These are phyloP conservation scores for Temnothorax longispinosus DNA, from an alignment of 1,140 invertebrate genomes.

Conservation along the genomic window DNA sequence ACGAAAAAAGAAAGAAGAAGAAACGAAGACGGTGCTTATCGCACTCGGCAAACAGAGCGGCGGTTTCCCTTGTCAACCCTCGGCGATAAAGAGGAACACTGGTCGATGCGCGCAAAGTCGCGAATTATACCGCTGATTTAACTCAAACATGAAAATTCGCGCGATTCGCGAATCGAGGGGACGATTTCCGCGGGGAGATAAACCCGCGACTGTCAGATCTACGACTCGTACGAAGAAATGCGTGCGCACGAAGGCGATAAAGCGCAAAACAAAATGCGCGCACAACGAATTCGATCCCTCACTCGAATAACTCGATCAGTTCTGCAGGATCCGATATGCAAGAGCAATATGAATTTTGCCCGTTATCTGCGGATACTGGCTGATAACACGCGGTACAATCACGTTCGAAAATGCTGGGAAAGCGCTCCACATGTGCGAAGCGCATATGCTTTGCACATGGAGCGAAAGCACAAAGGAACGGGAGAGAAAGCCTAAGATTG, in stretches of 20 bases:
- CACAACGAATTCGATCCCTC: slow-evolving; percentile 14
- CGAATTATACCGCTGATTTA: slow-evolving; percentile 10
- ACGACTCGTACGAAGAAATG: background rate
- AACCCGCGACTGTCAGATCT: background rate
- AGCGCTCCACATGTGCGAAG: too few relatives aligned
- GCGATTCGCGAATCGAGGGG: background rate
- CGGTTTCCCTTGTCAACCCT: background rate
- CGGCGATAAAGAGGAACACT: slow-evolving; percentile 21
- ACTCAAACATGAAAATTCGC: slow-evolving; percentile 23
- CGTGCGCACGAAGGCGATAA: background rate
- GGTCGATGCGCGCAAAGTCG: background rate
- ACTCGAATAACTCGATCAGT: slow-evolving; percentile 15
- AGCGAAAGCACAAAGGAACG: background rate
- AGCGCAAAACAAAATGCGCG: background rate
- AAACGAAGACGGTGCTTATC: background rate
- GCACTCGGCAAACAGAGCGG: background rate
- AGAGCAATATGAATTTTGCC: slow-evolving; percentile 14
- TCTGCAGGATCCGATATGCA: slow-evolving; percentile 38
- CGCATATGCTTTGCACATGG: background rate
- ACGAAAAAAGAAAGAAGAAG: background rate
- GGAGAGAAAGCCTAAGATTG: background rate
- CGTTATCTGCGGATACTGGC: slow-evolving; percentile 46
- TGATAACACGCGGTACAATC: slow-evolving; percentile 60
- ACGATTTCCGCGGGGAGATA: background rate
- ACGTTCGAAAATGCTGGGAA: slow-evolving; percentile 4